Base-by-base conservation (phyloP, 2,888 invertebrate genomes). In the Eristalinus aeneus region DNA sequence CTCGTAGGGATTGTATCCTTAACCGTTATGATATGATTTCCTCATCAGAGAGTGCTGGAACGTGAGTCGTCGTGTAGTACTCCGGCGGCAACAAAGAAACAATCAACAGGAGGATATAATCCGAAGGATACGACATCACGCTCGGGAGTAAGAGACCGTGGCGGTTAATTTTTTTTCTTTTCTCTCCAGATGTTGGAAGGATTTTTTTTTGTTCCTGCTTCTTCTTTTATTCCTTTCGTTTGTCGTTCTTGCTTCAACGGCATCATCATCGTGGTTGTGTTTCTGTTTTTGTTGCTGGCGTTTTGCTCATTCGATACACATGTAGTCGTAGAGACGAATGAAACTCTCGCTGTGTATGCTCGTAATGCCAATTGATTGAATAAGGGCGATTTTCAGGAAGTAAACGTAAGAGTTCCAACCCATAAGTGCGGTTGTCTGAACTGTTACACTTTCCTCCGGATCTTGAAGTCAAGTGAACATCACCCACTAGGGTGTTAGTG, bases 81-180 rank as follows among this genome's bases (percentile, higher is more conserved):
- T 82, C 73, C 36, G 56, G 71, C 74, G 74, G 86, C 77, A 86
- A 82, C 86, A 86, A 86, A 86, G 86, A 86, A 86, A 82, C 81
- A 86, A 82, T 86, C 86, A 86, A 86, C 86, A 86, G 86, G 86
- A 86, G 82, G 82, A 82, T 86, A 81, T 82, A 86, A 86, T 82
- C 86, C 82, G 54, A 82, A 82, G 86, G 82, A 86, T 86, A 82
- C 71, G 71, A 81, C 60, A 86, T 69, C 65, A 65, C 74, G 74
- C 32, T 58, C 56, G 60, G 54, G 80, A 81, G 69, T 69, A 81
- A 73, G 64, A 81, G 73, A 81, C 81, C 81, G 64, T 86, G 69
- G 81, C 69, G 69, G 81, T 86, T 77, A 69, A 69, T 81, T 77
- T 69, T 73, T 82, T 73, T 63, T 56, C 12, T 23, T 56, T 76